A percentile compares a stretch with the other conserved stretches of the same genome.
Conservation (phyloP, 2,797 vertebrate genomes). For the Acomys russatus region DNA sequence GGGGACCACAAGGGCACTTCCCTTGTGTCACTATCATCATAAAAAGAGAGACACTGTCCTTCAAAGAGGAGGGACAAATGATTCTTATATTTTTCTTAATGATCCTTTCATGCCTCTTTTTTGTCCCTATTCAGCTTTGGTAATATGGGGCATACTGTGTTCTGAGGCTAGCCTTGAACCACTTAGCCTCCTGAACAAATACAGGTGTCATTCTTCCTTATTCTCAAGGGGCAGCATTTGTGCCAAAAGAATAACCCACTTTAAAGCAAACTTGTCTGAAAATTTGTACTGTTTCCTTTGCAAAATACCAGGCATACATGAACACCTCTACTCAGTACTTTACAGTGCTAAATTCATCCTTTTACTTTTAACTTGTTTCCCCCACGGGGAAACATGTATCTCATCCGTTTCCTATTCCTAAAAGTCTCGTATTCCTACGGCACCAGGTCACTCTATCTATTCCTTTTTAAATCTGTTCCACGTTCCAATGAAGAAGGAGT, state of each 20-base stretch:
- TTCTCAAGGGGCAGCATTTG: slow-evolving; percentile 4
- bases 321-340: neutral
- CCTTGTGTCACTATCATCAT: neutral
- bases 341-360: neutral
- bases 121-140: neutral
- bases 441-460: neutral
- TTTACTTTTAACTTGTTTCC: neutral
- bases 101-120: neutral
- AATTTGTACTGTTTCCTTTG: neutral
- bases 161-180: neutral
- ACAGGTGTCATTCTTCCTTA: neutral
- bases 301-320: neutral
- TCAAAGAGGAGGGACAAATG: neutral
- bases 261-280: slow-evolving; percentile 36
- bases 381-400: neutral
- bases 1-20: neutral
- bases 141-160: neutral
- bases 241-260: neutral
- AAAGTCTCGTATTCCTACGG: neutral
- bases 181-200: too few relatives aligned
- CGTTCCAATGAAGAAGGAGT: neutral
- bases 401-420: neutral
- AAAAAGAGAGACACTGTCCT: neutral
- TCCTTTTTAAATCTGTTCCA: neutral
- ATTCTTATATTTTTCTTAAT: neutral